Conservation (phyloP, 2,797 vertebrate genomes). For the Hemitrygon akajei region DNA sequence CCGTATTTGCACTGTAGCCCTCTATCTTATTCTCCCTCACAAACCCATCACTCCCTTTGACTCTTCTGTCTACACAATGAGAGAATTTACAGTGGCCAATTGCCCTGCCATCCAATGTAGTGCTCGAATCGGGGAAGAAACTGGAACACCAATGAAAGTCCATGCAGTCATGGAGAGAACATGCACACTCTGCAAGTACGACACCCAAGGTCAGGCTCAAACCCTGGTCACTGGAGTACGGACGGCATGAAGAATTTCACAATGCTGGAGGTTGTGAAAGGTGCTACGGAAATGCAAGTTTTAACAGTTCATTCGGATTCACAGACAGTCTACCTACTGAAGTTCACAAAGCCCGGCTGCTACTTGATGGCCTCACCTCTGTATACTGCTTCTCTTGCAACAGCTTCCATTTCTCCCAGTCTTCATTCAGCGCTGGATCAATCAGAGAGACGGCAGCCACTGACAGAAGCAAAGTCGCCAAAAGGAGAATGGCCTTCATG, state of each 20-base stretch:
- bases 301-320: background rate
- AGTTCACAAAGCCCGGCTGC: background rate
- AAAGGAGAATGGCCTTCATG: background rate
- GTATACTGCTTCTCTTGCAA: background rate
- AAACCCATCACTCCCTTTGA: too few species aligned
- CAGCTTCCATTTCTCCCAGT: conserved; percentile 14
- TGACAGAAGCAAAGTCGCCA: background rate
- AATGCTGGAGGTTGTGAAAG: background rate
- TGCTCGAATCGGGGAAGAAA: too few species aligned
- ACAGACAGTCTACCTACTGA: background rate
- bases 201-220: too few species aligned
- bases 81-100: too few species aligned
- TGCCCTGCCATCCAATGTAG: too few species aligned
- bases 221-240: background rate
- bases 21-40: too few species aligned
- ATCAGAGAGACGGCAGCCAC: background rate
- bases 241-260: background rate
- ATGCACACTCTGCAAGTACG: too few species aligned
- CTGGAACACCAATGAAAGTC: too few species aligned
- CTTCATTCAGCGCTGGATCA: conserved; percentile 1
- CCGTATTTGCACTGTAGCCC: too few species aligned
- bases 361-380: background rate
- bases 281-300: background rate
- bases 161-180: too few species aligned
- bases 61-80: too few species aligned